phyloP scores from a whole-genome alignment of 2,888 invertebrate species.

The Timema cristinae region DNA sequence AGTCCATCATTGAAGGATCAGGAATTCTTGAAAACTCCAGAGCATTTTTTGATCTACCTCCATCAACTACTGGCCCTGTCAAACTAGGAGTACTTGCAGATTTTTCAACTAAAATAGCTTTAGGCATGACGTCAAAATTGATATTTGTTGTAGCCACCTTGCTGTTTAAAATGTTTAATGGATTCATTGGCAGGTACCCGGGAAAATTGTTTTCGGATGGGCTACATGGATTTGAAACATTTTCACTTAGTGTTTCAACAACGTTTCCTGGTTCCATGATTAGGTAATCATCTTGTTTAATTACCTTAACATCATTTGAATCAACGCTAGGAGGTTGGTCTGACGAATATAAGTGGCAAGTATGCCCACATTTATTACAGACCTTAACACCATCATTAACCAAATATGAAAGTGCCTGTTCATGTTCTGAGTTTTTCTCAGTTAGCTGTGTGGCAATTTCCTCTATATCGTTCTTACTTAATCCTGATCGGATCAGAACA shows the following conservation, averaged over 20 bases:
- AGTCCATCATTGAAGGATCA: slow-evolving; percentile 53
- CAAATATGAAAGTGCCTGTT: slow-evolving; percentile 40
- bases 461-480: slow-evolving; percentile 52
- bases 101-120: slow-evolving; percentile 53
- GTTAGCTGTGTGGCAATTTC: background rate
- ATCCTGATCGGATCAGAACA: slow-evolving; percentile 54
- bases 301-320: slow-evolving; percentile 19
- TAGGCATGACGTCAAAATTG: slow-evolving; percentile 45
- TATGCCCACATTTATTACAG: slow-evolving; percentile 65
- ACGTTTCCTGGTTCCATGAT: slow-evolving; percentile 61
- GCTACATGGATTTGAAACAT: slow-evolving; percentile 35
- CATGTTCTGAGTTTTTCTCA: background rate
- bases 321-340: slow-evolving; percentile 7
- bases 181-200: slow-evolving; percentile 73
- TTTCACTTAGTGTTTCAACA: background rate
- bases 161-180: slow-evolving; percentile 53
- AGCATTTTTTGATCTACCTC: slow-evolving; percentile 45
- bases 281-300: slow-evolving; percentile 58
- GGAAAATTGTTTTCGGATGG: slow-evolving; percentile 46
- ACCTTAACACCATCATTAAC: slow-evolving; percentile 46
- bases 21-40: slow-evolving; percentile 45
- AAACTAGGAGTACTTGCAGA: slow-evolving; percentile 68
- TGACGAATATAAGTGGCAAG: slow-evolving; percentile 37
- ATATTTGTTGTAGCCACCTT: slow-evolving; percentile 43
- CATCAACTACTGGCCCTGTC: slow-evolving; percentile 48